Conservation (phyloP, 2,113 vertebrate genomes). For the rat (Rattus norvegicus) region GRCr8 NC_086039.1:93327001-93327500, state of each 20-base stretch:
- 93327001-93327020: neutral
- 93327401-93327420: neutral
- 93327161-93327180: neutral
- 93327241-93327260: neutral
- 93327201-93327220: neutral
- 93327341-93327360: conserved; percentile 3
- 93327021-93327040: neutral
- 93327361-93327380: neutral
- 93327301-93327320: conserved; percentile 37
- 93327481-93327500: conserved; percentile 19
- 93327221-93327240: conserved; percentile 24
- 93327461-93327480: neutral
- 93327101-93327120: conserved; percentile 19
- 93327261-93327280: conserved; percentile 27
- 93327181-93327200: conserved; percentile 48
- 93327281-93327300: conserved; percentile 41
- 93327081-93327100: neutral
- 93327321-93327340: neutral
- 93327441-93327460: conserved; percentile 18
- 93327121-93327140: neutral
- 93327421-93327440: conserved; percentile 5
- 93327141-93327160: neutral
- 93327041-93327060: neutral
- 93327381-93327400: neutral
- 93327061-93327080: neutral